Evolutionary conservation across 2,113 vertebrate species (phyloP).

Genomic region (Pimephales promelas): DNA sequence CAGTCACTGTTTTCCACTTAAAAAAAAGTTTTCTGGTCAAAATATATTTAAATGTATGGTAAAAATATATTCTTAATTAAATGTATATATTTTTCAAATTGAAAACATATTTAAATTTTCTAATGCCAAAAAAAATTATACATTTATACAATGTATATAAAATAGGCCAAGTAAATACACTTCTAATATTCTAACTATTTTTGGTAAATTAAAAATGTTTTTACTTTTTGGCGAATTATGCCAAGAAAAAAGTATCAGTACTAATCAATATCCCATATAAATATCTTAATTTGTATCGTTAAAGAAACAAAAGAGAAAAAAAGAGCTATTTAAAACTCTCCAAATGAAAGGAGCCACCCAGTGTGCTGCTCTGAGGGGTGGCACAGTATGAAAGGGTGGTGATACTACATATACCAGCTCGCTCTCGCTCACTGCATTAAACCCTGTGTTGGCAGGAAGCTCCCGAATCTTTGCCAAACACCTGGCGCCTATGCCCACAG

Average conservation of each 20-base stretch:
- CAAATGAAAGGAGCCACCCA: slow-evolving; percentile 61
- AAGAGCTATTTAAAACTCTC: slow-evolving; percentile 61
- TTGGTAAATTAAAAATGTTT: no score
- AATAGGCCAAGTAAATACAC: no score
- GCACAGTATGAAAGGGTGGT: slow-evolving; percentile 64
- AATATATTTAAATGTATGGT: no score
- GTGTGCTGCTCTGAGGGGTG: slow-evolving; percentile 54
- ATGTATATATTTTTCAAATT: no score
- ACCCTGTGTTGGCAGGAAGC: slow-evolving; percentile 69
- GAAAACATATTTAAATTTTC: no score
- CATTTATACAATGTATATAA: no score
- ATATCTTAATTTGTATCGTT: slow-evolving; percentile 45
- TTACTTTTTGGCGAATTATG: no score
- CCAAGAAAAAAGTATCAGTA: neutral
- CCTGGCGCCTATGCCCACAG: slow-evolving; percentile 68
- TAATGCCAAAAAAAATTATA: no score
- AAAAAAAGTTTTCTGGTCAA: no score
- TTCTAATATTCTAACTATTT: no score
- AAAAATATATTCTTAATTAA: no score
- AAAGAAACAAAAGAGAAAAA: slow-evolving; percentile 48
- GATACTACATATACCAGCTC: slow-evolving; percentile 47
- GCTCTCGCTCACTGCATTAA: slow-evolving; percentile 61
- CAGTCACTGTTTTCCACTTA: no score
- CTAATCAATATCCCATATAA: neutral
- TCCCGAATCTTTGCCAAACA: slow-evolving; percentile 69